These are phyloP conservation scores for Acrobasis repandana DNA, from an alignment of 2,888 invertebrate genomes.

Conservation along the genomic window DNA sequence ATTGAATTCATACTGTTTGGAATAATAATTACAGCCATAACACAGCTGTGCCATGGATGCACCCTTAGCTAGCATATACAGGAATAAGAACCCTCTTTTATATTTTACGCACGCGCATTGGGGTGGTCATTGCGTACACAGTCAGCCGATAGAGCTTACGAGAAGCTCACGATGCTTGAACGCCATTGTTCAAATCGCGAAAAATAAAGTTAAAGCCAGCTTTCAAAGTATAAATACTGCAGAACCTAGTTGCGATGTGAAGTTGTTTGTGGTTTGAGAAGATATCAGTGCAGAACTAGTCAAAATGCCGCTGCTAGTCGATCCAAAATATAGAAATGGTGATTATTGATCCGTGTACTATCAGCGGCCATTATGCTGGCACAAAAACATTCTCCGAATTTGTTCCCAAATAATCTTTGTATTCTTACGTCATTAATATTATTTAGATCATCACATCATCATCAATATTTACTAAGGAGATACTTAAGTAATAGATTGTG, in stretches of 20 bases:
- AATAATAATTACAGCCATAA: conserved; percentile 42
- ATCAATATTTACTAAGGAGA: not conserved
- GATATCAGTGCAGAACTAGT: conserved; percentile 37
- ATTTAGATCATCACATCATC: too few species aligned
- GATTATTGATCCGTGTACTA: conserved; percentile 70
- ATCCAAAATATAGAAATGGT: conserved; percentile 69
- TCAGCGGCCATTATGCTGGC: conserved; percentile 62
- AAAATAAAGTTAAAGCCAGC: conserved; percentile 34
- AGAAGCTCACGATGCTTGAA: conserved; percentile 65
- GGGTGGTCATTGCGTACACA: conserved; percentile 61
- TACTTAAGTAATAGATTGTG: not conserved
- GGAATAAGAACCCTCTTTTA: conserved; percentile 66
- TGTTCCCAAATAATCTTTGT: not conserved
- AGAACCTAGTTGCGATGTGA: conserved; percentile 54
- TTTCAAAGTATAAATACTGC: conserved; percentile 33
- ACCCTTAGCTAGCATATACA: conserved; percentile 32
- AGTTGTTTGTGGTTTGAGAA: conserved; percentile 60
- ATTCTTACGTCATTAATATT: too few species aligned
- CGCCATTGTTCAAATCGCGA: conserved; percentile 48
- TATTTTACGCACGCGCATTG: conserved; percentile 75
- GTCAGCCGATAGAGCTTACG: conserved; percentile 56
- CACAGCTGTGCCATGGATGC: conserved; percentile 63
- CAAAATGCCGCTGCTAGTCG: conserved; percentile 72
- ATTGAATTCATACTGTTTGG: not conserved
- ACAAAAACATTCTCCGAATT: conserved; percentile 31